phyloP scores from a whole-genome alignment of 2,113 vertebrate genomes.

The Anhinga rufa region DNA sequence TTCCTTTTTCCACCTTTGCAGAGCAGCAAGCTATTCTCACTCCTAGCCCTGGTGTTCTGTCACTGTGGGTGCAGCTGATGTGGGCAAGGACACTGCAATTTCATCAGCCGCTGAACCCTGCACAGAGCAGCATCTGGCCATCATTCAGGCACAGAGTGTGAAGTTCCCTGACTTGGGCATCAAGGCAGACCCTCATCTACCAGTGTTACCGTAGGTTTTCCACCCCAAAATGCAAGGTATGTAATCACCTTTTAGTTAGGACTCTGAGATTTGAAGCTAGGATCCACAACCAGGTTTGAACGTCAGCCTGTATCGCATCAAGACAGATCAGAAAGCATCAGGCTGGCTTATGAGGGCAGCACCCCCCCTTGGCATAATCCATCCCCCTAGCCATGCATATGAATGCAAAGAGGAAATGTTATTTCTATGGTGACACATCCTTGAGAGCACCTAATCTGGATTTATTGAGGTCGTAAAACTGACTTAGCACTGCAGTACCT shows the following conservation, averaged over 20 bases:
- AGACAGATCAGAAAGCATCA: neutral
- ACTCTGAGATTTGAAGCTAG: neutral
- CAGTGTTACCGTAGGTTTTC: neutral
- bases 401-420: neutral
- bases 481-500: neutral
- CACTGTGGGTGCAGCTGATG: accelerated
- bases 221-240: neutral
- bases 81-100: neutral
- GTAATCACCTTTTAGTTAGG: neutral
- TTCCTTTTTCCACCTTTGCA: neutral
- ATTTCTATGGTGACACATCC: neutral
- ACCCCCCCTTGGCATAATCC: neutral
- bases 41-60: neutral
- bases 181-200: neutral
- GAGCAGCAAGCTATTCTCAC: neutral
- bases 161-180: neutral
- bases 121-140: neutral
- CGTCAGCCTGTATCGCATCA: neutral
- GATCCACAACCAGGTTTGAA: neutral
- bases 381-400: neutral
- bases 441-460: slow-evolving; percentile 24
- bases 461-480: slow-evolving; percentile 42
- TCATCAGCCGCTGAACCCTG: neutral
- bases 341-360: neutral
- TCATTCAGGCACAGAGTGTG: neutral